Evolutionary conservation across 2,113 vertebrate genomes (phyloP).

Genomic region (Gobiocypris rarus): DNA sequence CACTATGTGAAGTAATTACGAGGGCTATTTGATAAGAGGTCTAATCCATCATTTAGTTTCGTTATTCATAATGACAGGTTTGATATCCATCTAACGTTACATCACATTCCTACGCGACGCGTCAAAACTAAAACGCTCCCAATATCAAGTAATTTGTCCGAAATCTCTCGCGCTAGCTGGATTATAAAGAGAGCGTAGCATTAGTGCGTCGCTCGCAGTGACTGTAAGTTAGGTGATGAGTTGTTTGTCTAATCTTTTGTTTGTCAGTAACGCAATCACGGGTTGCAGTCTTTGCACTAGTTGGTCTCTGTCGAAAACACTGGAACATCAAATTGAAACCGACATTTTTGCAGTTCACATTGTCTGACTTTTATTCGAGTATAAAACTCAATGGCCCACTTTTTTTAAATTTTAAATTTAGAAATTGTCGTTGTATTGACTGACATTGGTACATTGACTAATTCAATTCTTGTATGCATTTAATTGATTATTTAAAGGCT

Average conservation of each 20-base stretch:
- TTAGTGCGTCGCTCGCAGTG: not conserved
- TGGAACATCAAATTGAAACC: not conserved
- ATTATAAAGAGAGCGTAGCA: not conserved
- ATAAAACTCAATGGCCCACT: not conserved
- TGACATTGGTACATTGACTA: not conserved
- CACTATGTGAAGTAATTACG: not conserved
- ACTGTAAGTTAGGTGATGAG: not conserved
- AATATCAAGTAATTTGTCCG: not conserved
- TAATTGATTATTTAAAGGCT: not conserved
- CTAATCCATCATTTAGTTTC: conserved; percentile 19
- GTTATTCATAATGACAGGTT: not conserved
- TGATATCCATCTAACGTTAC: not conserved
- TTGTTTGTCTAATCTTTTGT: conserved; percentile 28
- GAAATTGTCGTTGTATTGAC: not conserved
- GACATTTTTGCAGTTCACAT: not conserved
- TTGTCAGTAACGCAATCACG: conserved; percentile 20
- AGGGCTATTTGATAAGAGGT: not conserved
- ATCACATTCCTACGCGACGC: conserved; percentile 18
- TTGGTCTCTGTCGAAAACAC: conserved; percentile 6
- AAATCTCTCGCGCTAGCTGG: not conserved
- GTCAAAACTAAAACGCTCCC: not conserved
- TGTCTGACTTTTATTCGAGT: conserved; percentile 16
- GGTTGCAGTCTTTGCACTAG: not conserved
- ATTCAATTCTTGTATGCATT: not conserved
- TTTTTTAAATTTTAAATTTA: not conserved